These are phyloP conservation scores for Teleiodes luculella DNA, from an alignment of 2,888 invertebrate species.

Conservation along the genomic window DNA sequence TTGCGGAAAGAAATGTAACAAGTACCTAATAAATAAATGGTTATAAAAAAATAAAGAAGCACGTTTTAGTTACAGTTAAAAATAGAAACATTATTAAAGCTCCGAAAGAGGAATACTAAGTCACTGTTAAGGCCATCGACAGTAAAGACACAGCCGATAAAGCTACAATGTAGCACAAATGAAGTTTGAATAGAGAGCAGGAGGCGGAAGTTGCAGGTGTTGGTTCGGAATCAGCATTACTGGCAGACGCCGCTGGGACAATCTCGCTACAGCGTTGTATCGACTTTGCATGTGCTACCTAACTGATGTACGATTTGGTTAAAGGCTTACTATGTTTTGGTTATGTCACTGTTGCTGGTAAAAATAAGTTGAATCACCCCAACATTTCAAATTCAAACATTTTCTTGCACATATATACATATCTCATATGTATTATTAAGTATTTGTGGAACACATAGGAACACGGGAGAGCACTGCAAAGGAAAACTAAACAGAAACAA, in stretches of 20 bases:
- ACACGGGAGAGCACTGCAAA: too few species aligned
- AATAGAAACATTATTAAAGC: background rate
- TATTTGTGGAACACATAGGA: too few species aligned
- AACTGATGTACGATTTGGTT: slow-evolving; percentile 28
- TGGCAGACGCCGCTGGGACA: slow-evolving; percentile 46
- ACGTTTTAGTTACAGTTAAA: too few species aligned
- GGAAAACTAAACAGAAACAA: too few species aligned
- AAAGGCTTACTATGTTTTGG: slow-evolving; percentile 19
- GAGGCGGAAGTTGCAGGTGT: slow-evolving; percentile 54
- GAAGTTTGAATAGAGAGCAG: slow-evolving; percentile 54
- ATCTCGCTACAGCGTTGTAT: slow-evolving; percentile 41
- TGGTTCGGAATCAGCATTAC: slow-evolving; percentile 53
- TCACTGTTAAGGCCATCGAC: background rate
- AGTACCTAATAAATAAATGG: too few species aligned
- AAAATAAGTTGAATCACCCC: background rate
- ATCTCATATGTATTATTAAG: too few species aligned
- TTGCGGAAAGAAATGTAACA: too few species aligned
- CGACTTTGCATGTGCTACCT: slow-evolving; percentile 49
- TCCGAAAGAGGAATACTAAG: slow-evolving; percentile 1
- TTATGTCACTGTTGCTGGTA: slow-evolving; percentile 6
- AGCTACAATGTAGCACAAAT: slow-evolving; percentile 41
- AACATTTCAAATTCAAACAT: too few species aligned
- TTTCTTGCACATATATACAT: too few species aligned
- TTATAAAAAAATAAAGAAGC: too few species aligned
- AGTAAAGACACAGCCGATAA: slow-evolving; percentile 5